These are phyloP conservation scores for Aspidiotus rigidus DNA, from an alignment of 2,888 invertebrate genomes.

Conservation along the genomic window DNA sequence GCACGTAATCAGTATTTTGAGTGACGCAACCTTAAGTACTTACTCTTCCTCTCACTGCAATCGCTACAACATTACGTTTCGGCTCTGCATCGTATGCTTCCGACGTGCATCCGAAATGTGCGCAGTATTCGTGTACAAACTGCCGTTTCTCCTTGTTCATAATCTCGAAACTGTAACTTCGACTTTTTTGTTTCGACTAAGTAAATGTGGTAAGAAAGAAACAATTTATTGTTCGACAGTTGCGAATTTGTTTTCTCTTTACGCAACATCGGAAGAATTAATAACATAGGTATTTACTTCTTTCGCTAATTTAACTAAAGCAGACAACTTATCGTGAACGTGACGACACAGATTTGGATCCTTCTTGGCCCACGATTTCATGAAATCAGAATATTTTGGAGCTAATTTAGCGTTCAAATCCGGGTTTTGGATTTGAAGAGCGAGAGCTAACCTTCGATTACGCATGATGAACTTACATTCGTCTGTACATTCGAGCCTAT, in stretches of 20 bases:
- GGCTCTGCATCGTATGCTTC: slow-evolving; percentile 93
- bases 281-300: slow-evolving; percentile 49
- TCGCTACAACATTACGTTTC: slow-evolving; percentile 89
- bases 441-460: slow-evolving; percentile 78
- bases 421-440: slow-evolving; percentile 85
- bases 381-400: slow-evolving; percentile 77
- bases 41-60: slow-evolving; percentile 70
- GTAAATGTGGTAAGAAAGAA: slow-evolving; percentile 4
- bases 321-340: slow-evolving; percentile 72
- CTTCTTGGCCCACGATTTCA: slow-evolving; percentile 71
- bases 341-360: slow-evolving; percentile 70
- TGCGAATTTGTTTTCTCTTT: too few species aligned
- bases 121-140: slow-evolving; percentile 87
- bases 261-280: not conserved
- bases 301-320: slow-evolving; percentile 78
- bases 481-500: slow-evolving; percentile 73
- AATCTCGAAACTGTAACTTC: slow-evolving; percentile 78
- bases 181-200: slow-evolving; percentile 66
- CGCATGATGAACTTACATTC: slow-evolving; percentile 82
- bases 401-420: slow-evolving; percentile 69
- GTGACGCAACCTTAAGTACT: slow-evolving; percentile 20
- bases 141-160: slow-evolving; percentile 90
- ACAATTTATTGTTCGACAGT: not conserved
- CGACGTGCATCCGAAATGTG: slow-evolving; percentile 88
- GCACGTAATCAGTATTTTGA: not conserved